A percentile compares a stretch with the other conserved stretches of the same genome.
phyloP scores from a whole-genome alignment of 37 sponge, comb jelly and placozoan species.

The Diacarnus erythraeanus region DNA sequence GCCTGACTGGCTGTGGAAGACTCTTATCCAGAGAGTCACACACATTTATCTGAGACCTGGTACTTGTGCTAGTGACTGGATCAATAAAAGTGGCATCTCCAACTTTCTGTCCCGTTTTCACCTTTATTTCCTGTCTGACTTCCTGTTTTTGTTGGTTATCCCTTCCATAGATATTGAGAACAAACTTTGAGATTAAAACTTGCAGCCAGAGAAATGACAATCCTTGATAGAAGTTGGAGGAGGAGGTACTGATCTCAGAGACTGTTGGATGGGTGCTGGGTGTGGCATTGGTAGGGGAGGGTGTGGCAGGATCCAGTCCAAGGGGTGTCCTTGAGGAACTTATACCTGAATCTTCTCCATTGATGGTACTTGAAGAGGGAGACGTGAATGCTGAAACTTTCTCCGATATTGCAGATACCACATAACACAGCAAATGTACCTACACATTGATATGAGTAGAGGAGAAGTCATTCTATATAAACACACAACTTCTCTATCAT shows the following conservation, averaged over 20 bases:
- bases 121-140: too few species aligned
- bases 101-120: too few species aligned
- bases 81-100: too few species aligned
- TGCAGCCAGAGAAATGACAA: conserved; percentile 56
- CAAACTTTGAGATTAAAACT: conserved; percentile 25
- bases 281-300: conserved; percentile 19
- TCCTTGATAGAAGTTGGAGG: conserved; percentile 7
- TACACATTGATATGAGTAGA: too few species aligned
- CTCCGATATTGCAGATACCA: not conserved
- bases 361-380: not conserved
- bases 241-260: conserved; percentile 20
- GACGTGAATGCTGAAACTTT: not conserved
- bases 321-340: not conserved
- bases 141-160: not conserved
- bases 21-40: not conserved
- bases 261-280: conserved; percentile 27
- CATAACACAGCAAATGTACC: not conserved
- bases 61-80: not conserved
- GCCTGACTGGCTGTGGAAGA: not conserved
- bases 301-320: conserved; percentile 1
- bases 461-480: too few species aligned
- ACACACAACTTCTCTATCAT: too few species aligned
- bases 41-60: conserved; percentile 10
- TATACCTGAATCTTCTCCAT: conserved; percentile 11
- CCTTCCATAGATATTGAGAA: conserved; percentile 10